Base-by-base conservation (phyloP, 2,797 vertebrate genomes). In the Luscinia megarhynchos region DNA sequence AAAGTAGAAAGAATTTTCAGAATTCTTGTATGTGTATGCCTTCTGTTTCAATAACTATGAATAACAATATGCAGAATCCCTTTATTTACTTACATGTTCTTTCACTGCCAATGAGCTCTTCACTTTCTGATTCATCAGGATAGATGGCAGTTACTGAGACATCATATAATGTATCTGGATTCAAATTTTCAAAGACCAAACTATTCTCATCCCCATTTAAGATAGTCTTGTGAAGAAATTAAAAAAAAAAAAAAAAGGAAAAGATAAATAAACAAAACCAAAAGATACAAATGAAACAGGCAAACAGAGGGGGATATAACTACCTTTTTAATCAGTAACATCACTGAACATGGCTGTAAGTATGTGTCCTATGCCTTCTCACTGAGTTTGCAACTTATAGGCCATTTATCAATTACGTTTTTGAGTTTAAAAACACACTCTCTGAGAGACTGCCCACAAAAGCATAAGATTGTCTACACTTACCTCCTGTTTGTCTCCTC, bases 61-160 rank as follows among this genome's bases (percentile, higher is more conserved):
- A 94, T 75, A 80, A 45, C 36, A 92, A 66, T 54, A 67, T 43
- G 51, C 45, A 84, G 26, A 83, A 76, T 78, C 20, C 16, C 32
- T 61, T 78, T 69, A 17, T 92, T 92, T 92, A 95, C 99, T 98
- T 98, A 99, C 99, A 10, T 90, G 99, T 99, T 45, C 98, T 98
- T 91, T 99, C 98, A 50, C 84, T 97, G 61, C 99, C 99, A 89
- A 98, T 98, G 91, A 99, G 97, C 73, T 98, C 99, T 92, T 99
- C 98, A 8, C 99, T 99, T 97, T 99, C 99, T 1, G 99, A 99
- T 93, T 99, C 99, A 86, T 99, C 99, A 1, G 99, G 99, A 96
- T 99, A 99, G 96, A 99, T 99, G 92, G 99, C 99, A 5, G 99
- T 99, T 59, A 99, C 96, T 2, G 98, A 98, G 83, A 99, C 97